Evolutionary conservation across 2,797 vertebrate species (phyloP), one percentile per base, ranked within the genome.

Genomic region (Hafferia zeledoni): DNA sequence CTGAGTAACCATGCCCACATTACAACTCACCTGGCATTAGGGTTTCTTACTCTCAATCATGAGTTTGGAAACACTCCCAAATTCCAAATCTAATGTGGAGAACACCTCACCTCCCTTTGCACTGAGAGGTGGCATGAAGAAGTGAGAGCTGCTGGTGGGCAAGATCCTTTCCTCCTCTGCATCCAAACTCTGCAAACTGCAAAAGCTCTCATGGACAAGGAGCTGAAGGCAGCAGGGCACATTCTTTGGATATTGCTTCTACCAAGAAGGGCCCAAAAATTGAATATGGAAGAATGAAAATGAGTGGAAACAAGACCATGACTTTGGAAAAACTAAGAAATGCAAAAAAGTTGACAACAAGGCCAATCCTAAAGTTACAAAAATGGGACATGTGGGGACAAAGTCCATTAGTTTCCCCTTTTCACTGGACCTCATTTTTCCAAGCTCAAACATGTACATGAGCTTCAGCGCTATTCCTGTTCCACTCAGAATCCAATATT

Each of bases 91-190:
- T n/a, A 25, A 15, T 6, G 10, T 1, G 6, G 23, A 63, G 27
- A 64, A 24, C 17, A 47, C 27, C 5, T 3, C 0, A 0, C 23
- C 11, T 8, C 2, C 0, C 61, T 50, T 61, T 28, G 28, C 1
- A 0, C 10, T 69, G 65, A 55, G 35, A 52, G 27, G 44, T 31
- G 55, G 7, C 1, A 3, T 1, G 8, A 67, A 69, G 59, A 35
- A 74, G 28, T 6, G 57, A 24, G 23, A 77, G 49, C 49, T 76
- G 37, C 75, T n/a, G 19, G 61, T 52, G 35, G 61, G 31, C 28
- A 59, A 76, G 41, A 30, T 37, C 20, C 50, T 47, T 52, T 56
- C 20, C 47, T 74, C n/a, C 37, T 63, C 46, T 3, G 2, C 30
- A 64, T n/a, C n/a, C 55, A 76, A 6, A 1, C 33, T 50, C 43